Conservation (phyloP, 2,888 invertebrate species). For the Sesia apiformis region DNA sequence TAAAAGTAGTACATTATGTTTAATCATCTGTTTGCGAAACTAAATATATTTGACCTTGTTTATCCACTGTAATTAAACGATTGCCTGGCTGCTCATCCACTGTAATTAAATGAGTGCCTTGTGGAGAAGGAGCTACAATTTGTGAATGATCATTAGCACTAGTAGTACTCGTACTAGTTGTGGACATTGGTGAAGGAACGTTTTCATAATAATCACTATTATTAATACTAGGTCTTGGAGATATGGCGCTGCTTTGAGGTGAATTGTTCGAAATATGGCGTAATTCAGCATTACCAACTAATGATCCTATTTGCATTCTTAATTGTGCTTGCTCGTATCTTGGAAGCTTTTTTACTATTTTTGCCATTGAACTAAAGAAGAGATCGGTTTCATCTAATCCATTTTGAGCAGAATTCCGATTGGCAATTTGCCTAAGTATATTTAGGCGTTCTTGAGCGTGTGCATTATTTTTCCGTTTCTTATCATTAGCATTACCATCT, state of each 20-base stretch:
- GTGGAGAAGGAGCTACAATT: too few relatives aligned
- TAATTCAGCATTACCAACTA: conserved; percentile 18
- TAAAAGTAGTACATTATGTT: neutral
- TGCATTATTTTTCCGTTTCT: conserved; percentile 6
- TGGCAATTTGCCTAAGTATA: neutral
- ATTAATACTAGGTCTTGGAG: neutral
- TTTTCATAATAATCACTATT: conserved; percentile 2
- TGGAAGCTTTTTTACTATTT: conserved; percentile 26
- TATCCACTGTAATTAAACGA: too few relatives aligned
- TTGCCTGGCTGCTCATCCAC: too few relatives aligned
- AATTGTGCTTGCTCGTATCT: conserved; percentile 19
- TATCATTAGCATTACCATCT: conserved; percentile 1
- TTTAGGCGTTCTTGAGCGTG: conserved; percentile 9
- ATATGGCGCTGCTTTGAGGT: neutral
- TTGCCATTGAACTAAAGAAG: conserved; percentile 25
- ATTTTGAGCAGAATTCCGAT: conserved; percentile 7
- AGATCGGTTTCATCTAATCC: conserved; percentile 21
- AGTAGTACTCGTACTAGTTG: too few relatives aligned
- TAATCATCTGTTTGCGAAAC: too few relatives aligned
- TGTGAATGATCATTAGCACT: too few relatives aligned
- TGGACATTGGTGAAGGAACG: conserved; percentile 2
- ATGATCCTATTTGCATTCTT: conserved; percentile 19
- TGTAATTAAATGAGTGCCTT: too few relatives aligned
- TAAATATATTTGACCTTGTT: neutral
- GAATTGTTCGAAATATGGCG: conserved; percentile 7